Evolutionary conservation across 2,797 vertebrate species (phyloP), one percentile per base, ranked within the genome.

Genomic region (Eurystomus glaucurus): DNA sequence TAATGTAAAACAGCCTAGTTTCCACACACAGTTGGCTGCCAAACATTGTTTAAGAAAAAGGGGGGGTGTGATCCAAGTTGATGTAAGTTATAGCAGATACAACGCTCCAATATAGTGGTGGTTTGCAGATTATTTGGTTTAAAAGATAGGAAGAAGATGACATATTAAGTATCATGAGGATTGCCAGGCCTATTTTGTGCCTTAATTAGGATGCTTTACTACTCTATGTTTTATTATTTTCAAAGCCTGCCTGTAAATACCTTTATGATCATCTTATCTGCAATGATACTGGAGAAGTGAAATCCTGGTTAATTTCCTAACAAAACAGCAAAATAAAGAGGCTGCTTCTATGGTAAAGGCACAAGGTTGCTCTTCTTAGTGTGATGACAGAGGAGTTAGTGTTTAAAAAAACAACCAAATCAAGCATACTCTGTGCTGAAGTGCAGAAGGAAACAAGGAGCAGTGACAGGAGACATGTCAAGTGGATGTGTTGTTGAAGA

Each of bases 1-100:
- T 98, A 98, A 98, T 98, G 94, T 91, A 95, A 98, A 98, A 98
- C 98, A 98, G 97, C 78, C 96, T 91, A 78, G 79, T 98, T 98
- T 98, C 98, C 95, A 97, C 93, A 97, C 92, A 96, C 60, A 54
- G 88, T 94, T 94, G 78, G 84, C 92, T 96, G 98, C 97, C 97
- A 98, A 98, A 97, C 85, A 68, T 95, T 98, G 95, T 96, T 92
- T 66, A 77, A 93, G 84, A 71, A 93, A 92, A 79, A 83, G 50
- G 18, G 28, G 28, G 28, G 33, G 77, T 26, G 87, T 95, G 95
- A 97, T 98, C 94, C 93, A 97, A 97, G 71, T 55, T 98, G 97
- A 98, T 94, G 98, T 98, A 98, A 98, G 93, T 98, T 98, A 98
- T 64, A 96, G 95, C 81, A 96, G 94, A 94, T 97, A 96, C 81